Evolutionary conservation across 1,140 invertebrate species (phyloP).

Genomic region (Listronotus bonariensis): DNA sequence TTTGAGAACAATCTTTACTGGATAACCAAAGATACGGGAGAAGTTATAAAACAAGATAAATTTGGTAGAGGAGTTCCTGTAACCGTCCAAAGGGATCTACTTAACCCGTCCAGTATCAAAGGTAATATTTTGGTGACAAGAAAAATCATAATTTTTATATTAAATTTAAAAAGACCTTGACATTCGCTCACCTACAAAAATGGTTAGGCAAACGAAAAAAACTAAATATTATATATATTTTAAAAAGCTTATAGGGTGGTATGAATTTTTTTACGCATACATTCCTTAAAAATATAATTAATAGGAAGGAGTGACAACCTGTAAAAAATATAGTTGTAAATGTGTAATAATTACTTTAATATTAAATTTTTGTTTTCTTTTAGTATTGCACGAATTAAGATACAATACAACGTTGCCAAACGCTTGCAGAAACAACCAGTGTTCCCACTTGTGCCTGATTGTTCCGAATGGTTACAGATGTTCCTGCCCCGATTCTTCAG

Average conservation of each 20-base stretch:
- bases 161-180: too few relatives aligned
- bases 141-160: too few relatives aligned
- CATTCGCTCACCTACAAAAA: too few relatives aligned
- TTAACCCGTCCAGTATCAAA: conserved; percentile 85
- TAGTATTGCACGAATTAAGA: conserved; percentile 76
- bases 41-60: conserved; percentile 88
- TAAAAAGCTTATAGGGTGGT: too few relatives aligned
- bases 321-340: too few relatives aligned
- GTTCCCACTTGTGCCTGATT: conserved; percentile 89
- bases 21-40: conserved; percentile 82
- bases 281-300: too few relatives aligned
- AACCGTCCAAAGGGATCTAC: conserved; percentile 76
- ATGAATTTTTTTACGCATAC: too few relatives aligned
- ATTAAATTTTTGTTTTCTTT: conserved; percentile 35
- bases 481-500: conserved; percentile 81
- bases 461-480: conserved; percentile 86
- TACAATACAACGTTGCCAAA: conserved; percentile 79
- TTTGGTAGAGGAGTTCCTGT: conserved; percentile 93
- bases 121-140: conserved; percentile 51
- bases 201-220: too few relatives aligned
- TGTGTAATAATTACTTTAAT: too few relatives aligned
- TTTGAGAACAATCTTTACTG: conserved; percentile 92
- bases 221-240: too few relatives aligned
- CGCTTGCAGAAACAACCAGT: conserved; percentile 71
- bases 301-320: too few relatives aligned